These are phyloP conservation scores for Morinoia aosen DNA, from an alignment of 2,888 invertebrate species.

Conservation along the genomic window DNA sequence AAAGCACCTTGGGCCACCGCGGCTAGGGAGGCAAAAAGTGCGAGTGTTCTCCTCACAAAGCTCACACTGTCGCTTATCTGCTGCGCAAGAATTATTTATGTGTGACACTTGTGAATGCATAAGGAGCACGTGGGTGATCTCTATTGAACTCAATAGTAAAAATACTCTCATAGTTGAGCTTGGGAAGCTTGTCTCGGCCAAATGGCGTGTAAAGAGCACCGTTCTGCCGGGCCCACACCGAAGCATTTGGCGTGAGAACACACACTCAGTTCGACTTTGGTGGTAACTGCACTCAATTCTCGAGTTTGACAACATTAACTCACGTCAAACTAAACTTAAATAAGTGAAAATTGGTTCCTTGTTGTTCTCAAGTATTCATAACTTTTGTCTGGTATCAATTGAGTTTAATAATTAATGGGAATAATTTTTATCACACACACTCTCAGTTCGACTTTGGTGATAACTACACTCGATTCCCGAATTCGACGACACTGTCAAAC, in stretches of 20 bases:
- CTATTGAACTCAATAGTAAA: conserved; percentile 3
- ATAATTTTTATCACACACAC: too few species aligned
- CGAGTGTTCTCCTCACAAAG: neutral
- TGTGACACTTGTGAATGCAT: conserved; percentile 3
- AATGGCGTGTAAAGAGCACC: neutral
- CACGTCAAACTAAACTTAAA: too few species aligned
- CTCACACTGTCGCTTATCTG: neutral
- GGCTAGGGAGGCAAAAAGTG: neutral
- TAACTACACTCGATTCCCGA: too few species aligned
- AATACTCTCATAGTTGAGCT: neutral
- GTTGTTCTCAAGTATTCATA: too few species aligned
- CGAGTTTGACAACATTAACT: too few species aligned
- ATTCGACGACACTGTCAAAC: too few species aligned
- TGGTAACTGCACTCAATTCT: neutral
- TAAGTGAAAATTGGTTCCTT: too few species aligned
- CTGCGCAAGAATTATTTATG: neutral
- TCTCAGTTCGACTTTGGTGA: neutral
- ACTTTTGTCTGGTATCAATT: too few species aligned
- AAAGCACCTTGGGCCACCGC: neutral
- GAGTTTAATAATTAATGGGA: too few species aligned
- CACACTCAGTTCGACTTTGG: neutral
- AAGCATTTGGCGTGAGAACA: neutral
- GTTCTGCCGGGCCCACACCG: neutral
- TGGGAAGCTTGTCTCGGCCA: neutral
- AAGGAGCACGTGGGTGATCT: conserved; percentile 8